Evolutionary conservation across 2,113 vertebrate genomes (phyloP), one percentile per base, ranked within the genome.

Genomic region (Sprattus sprattus): DNA sequence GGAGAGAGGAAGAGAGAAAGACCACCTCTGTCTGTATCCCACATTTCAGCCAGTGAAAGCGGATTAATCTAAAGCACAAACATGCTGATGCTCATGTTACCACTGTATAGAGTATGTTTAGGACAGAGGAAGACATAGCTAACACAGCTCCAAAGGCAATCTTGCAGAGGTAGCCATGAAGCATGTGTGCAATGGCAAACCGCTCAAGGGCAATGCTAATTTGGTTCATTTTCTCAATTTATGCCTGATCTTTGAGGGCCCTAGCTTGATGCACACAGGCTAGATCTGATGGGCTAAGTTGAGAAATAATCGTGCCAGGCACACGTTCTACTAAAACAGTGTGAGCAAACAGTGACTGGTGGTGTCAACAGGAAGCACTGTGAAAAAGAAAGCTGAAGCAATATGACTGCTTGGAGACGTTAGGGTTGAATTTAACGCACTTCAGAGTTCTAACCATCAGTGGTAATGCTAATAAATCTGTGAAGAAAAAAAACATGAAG

Each of bases 171-270:
- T 81, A 80, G n/a, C 2, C 57, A 85, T 47, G 50, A 85, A 86
- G 45, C 85, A 83, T 85, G 85, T 80, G 46, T 67, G 50, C 60
- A 82, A 89, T 67, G 64, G 60, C 88, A 87, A 89, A 85, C 84
- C 84, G 67, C 84, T 83, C 54, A 86, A 81, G 82, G 82, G 82
- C 78, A 39, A 39, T 44, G 25, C 28, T 78, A 78, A 78, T 15
- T 78, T 32, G 13, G 71, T 15, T 78, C 4, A 60, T 60, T 60
- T 39, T 1, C 39, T 20, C 18, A 60, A 60, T 6, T 4, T 22
- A 22, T 60, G 15, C 50, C 50, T 52, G 0, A 15, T 18, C 16
- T 54, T 60, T 22, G 54, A 0, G 6, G 4, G 18, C 18, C 54
- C 54, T 60, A 60, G 18, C 18, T 3, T 39, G 71, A 10, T 39